phyloP scores from a whole-genome alignment of 2,888 invertebrate genomes.

The Drosophila aldrichi region DNA sequence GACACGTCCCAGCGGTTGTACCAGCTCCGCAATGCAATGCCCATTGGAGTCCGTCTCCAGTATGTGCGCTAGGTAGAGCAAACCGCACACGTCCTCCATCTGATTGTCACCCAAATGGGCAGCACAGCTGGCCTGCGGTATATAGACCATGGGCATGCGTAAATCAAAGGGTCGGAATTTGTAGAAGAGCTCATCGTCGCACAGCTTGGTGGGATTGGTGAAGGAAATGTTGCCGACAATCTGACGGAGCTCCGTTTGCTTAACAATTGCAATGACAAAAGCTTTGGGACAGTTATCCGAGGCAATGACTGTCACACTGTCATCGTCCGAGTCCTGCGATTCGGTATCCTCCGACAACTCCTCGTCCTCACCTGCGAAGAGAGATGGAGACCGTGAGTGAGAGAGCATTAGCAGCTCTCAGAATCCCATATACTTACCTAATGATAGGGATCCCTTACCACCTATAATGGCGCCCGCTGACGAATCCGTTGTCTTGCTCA shows the following conservation, averaged over 20 bases:
- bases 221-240: conserved; percentile 88
- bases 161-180: conserved; percentile 92
- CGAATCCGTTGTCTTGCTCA: conserved; percentile 11
- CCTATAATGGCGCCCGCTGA: conserved; percentile 42
- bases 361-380: conserved; percentile 65
- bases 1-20: conserved; percentile 90
- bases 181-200: conserved; percentile 87
- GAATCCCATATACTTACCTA: conserved; percentile 47
- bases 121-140: conserved; percentile 89
- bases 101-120: conserved; percentile 54
- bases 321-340: conserved; percentile 67
- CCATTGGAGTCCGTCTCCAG: conserved; percentile 88
- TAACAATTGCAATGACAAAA: conserved; percentile 91
- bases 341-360: conserved; percentile 61
- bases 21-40: conserved; percentile 87
- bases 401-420: no score
- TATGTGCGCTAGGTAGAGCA: conserved; percentile 88
- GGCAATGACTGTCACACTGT: conserved; percentile 50
- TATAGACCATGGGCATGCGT: conserved; percentile 91
- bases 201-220: conserved; percentile 85
- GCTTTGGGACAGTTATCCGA: conserved; percentile 84
- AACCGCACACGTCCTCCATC: conserved; percentile 83
- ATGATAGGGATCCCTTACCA: conserved; percentile 61
- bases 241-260: conserved; percentile 90
- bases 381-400: background rate